Conservation (phyloP, 2,113 vertebrate species). For the Setophaga kirtlandii region DNA sequence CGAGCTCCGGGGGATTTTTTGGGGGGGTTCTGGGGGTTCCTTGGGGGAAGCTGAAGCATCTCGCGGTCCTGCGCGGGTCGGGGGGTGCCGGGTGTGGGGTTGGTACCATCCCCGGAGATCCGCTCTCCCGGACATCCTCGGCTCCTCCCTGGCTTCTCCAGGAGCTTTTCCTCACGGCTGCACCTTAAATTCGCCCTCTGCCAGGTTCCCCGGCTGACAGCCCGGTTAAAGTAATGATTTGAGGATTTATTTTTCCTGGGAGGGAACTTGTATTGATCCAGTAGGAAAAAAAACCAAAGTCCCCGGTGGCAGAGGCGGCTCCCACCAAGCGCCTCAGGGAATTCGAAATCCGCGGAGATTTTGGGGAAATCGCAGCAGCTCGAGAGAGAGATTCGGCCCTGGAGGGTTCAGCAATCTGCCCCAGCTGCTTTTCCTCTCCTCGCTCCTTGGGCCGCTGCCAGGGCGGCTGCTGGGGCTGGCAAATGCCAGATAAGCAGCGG, state of each 20-base stretch:
- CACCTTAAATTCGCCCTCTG: neutral
- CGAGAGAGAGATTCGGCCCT: too few species aligned
- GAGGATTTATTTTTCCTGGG: neutral
- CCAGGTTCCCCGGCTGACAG: neutral
- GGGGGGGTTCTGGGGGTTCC: neutral
- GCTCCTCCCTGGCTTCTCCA: neutral
- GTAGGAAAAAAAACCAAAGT: rapidly evolving
- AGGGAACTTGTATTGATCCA: neutral
- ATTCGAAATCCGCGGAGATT: neutral
- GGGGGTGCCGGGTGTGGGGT: neutral
- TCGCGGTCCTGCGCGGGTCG: neutral
- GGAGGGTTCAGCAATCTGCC: neutral
- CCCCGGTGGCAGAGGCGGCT: neutral
- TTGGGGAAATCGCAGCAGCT: neutral
- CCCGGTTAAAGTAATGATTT: rapidly evolving
- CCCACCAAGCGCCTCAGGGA: rapidly evolving
- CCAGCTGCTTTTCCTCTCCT: neutral
- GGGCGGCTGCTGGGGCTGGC: neutral
- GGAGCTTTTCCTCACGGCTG: neutral
- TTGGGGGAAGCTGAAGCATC: neutral
- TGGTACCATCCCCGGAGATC: neutral
- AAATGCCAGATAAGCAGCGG: neutral
- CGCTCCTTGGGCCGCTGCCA: neutral
- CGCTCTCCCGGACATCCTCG: too few species aligned
- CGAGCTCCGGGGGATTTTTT: rapidly evolving